Conservation (phyloP, 2,113 vertebrate genomes). For the Bubo blakistoni region DNA sequence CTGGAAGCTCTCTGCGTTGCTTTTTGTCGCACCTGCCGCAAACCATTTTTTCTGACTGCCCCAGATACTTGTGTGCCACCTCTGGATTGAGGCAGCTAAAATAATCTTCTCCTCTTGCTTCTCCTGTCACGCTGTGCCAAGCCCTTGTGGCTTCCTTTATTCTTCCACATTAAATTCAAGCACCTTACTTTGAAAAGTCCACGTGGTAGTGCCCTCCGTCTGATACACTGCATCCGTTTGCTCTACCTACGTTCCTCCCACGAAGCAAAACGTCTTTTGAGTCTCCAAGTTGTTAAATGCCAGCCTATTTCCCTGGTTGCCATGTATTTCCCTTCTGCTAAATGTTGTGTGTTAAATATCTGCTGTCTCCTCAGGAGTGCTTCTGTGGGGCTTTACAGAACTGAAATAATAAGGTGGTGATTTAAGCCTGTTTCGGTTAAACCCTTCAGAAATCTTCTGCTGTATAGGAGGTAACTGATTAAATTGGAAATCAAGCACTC, state of each 20-base stretch:
- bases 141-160: not conserved
- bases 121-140: not conserved
- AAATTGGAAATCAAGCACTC: not conserved
- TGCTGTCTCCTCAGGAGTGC: not conserved
- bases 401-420: not conserved
- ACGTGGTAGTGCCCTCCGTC: not conserved
- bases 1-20: not conserved
- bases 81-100: not conserved
- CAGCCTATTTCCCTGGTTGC: not conserved
- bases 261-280: not conserved
- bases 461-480: not conserved
- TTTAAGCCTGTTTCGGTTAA: not conserved
- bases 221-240: not conserved
- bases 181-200: not conserved
- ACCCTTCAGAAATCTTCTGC: not conserved
- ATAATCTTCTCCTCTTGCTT: not conserved
- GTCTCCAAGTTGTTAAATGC: not conserved
- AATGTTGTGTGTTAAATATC: not conserved
- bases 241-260: not conserved
- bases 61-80: not conserved
- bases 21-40: not conserved
- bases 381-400: not conserved
- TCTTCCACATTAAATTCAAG: not conserved
- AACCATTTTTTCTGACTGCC: not conserved
- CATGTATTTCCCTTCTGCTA: not conserved